Evolutionary conservation across 2,888 invertebrate species (phyloP).

Genomic region (Drosophila algonquin): DNA sequence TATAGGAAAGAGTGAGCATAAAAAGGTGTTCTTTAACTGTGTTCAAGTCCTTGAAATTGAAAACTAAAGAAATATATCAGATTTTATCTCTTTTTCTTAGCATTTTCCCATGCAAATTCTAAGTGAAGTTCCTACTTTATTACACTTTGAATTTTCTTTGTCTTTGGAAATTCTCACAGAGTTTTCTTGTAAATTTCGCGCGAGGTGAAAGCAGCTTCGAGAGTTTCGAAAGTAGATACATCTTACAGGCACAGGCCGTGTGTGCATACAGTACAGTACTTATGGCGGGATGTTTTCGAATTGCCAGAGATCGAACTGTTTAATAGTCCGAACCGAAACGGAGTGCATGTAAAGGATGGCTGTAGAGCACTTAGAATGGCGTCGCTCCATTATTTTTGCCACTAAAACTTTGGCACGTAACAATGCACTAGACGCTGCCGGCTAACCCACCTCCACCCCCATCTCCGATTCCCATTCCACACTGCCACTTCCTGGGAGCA

Average conservation of each 20-base stretch:
- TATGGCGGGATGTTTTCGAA: slow-evolving; percentile 9
- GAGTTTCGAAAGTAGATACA: slow-evolving; percentile 24
- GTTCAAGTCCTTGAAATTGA: neutral
- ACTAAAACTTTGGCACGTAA: slow-evolving; percentile 74
- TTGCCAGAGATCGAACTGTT: slow-evolving; percentile 37
- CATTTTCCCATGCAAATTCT: neutral
- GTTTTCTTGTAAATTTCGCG: neutral
- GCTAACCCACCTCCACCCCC: slow-evolving; percentile 36
- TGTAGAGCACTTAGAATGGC: slow-evolving; percentile 57
- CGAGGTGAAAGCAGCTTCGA: neutral
- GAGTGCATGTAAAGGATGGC: slow-evolving; percentile 19
- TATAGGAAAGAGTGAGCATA: too few species aligned
- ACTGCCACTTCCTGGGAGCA: slow-evolving; percentile 8
- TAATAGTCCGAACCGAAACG: slow-evolving; percentile 43
- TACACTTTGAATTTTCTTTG: neutral
- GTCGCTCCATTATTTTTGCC: slow-evolving; percentile 76
- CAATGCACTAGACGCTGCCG: slow-evolving; percentile 69
- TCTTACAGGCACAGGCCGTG: slow-evolving; percentile 20
- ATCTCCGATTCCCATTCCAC: neutral
- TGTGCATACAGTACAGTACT: slow-evolving; percentile 33
- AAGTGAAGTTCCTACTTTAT: slow-evolving; percentile 4
- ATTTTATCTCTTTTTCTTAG: neutral
- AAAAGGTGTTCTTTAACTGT: too few species aligned
- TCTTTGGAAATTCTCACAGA: neutral
- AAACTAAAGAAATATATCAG: neutral